phyloP scores from a whole-genome alignment of 2,113 vertebrate genomes.

The Chinchilla lanigera region DNA sequence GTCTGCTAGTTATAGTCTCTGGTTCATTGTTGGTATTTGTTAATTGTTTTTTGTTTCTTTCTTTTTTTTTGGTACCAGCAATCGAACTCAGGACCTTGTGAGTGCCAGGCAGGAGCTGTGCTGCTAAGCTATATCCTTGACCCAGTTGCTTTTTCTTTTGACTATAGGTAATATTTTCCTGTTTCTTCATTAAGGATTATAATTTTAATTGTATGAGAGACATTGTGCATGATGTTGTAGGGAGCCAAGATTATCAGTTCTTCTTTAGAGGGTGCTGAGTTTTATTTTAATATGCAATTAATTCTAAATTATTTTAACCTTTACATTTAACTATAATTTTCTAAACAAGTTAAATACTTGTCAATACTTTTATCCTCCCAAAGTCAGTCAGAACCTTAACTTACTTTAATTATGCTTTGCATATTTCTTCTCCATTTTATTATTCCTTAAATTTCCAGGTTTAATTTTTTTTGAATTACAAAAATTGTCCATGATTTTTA shows the following conservation, averaged over 20 bases:
- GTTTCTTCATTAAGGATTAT: neutral
- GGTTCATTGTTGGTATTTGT: neutral
- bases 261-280: neutral
- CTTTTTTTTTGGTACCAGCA: no score
- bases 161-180: neutral
- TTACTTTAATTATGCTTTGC: neutral
- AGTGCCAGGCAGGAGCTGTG: no score
- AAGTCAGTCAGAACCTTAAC: neutral
- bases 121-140: no score
- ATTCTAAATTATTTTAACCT: neutral
- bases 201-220: neutral
- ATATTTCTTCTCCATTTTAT: neutral
- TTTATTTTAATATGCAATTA: neutral
- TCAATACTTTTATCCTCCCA: neutral
- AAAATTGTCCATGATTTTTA: neutral
- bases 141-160: neutral
- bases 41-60: neutral
- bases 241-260: neutral
- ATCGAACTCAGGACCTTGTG: no score
- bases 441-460: neutral
- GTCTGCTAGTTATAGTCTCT: neutral
- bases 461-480: neutral
- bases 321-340: neutral
- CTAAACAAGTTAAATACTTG: neutral
- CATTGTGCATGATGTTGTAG: neutral